Conservation (phyloP, 2,888 invertebrate genomes). For the Mellilla xanthometata region DNA sequence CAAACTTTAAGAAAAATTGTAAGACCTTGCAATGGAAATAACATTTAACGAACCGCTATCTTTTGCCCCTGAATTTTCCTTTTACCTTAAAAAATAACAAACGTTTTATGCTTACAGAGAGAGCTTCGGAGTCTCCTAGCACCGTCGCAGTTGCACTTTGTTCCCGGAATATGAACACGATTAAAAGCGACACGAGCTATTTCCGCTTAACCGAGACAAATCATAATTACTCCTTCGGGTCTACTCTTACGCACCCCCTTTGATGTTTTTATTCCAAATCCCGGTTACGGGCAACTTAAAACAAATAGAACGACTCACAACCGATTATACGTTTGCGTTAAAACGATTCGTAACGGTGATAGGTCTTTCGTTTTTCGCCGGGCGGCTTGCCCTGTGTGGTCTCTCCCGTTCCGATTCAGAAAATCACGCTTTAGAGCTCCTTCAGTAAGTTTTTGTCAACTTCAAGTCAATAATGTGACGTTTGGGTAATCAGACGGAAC, state of each 20-base stretch:
- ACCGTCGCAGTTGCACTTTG: slow-evolving; percentile 29
- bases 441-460: slow-evolving; percentile 59
- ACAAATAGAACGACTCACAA: slow-evolving; percentile 77
- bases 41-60: too few relatives aligned
- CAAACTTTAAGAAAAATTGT: too few relatives aligned
- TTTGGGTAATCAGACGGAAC: slow-evolving; percentile 53
- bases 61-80: background rate
- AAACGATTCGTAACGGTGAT: slow-evolving; percentile 78
- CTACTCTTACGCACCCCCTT: slow-evolving; percentile 74
- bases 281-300: slow-evolving; percentile 78
- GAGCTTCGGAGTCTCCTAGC: slow-evolving; percentile 42
- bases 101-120: slow-evolving; percentile 1
- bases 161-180: slow-evolving; percentile 69
- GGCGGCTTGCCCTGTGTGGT: slow-evolving; percentile 70
- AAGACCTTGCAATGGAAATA: too few relatives aligned
- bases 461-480: slow-evolving; percentile 58
- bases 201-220: slow-evolving; percentile 79
- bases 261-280: slow-evolving; percentile 79
- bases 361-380: slow-evolving; percentile 66
- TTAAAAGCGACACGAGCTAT: slow-evolving; percentile 79
- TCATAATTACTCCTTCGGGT: slow-evolving; percentile 78
- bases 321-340: slow-evolving; percentile 79
- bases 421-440: slow-evolving; percentile 35
- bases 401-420: slow-evolving; percentile 14
- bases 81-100: background rate